Conservation (phyloP, 1,140 invertebrate species). For the Heliconius congener region DNA sequence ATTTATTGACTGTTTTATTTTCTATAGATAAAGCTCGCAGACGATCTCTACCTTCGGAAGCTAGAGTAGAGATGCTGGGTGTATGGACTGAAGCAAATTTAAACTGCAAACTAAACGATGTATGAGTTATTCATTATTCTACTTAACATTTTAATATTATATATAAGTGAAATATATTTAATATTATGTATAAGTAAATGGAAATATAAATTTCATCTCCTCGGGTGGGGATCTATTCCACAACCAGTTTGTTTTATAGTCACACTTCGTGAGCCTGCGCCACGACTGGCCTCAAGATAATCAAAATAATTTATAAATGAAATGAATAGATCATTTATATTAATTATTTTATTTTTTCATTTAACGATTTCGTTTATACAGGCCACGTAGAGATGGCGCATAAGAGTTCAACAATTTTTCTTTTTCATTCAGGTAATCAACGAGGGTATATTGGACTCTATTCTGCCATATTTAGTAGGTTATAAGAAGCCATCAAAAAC, state of each 20-base stretch:
- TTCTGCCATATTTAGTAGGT: constrained; percentile 86
- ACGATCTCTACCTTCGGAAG: constrained; percentile 54
- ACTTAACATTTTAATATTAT: not conserved
- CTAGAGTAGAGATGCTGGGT: constrained; percentile 73
- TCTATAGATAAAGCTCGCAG: constrained; percentile 49
- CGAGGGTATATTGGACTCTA: constrained; percentile 89
- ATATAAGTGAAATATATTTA: too few species aligned
- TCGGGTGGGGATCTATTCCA: too few species aligned
- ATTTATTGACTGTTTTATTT: constrained; percentile 29
- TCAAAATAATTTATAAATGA: too few species aligned
- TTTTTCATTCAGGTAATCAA: constrained; percentile 81
- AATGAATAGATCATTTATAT: too few species aligned
- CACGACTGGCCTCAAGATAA: too few species aligned
- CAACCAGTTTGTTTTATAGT: too few species aligned
- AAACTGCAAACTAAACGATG: constrained; percentile 76
- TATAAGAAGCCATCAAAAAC: constrained; percentile 77
- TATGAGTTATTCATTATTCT: constrained; percentile 37
- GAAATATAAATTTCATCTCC: too few species aligned
- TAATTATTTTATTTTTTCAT: too few species aligned
- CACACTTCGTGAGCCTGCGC: too few species aligned
- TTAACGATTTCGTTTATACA: not conserved
- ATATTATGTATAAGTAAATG: too few species aligned
- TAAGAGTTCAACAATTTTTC: not conserved
- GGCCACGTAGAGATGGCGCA: not conserved
- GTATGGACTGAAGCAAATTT: constrained; percentile 76